phyloP scores from a whole-genome alignment of 2,888 invertebrate genomes.

The Drosophila acutilabella region DNA sequence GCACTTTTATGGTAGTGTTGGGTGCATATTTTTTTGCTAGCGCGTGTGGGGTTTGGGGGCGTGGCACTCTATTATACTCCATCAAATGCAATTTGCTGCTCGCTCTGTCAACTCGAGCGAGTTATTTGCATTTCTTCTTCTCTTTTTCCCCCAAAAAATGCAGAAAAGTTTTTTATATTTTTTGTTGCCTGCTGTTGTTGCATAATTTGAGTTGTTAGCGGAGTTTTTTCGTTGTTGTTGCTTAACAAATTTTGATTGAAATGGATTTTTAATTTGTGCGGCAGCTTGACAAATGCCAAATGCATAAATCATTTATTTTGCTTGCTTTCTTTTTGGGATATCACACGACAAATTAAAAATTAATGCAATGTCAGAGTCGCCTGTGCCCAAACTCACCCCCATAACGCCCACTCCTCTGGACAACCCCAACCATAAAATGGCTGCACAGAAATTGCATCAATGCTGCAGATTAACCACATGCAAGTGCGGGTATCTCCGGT shows the following conservation, averaged over 20 bases:
- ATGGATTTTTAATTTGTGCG: slow-evolving; percentile 66
- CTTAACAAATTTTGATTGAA: slow-evolving; percentile 44
- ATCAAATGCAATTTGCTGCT: slow-evolving; percentile 67
- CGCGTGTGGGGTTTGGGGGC: slow-evolving; percentile 6
- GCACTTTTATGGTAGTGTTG: slow-evolving; percentile 49
- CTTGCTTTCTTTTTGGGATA: slow-evolving; percentile 15
- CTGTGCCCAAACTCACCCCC: neutral
- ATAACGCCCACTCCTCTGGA: too few species aligned
- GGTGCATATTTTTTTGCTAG: neutral
- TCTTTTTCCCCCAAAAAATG: slow-evolving; percentile 22
- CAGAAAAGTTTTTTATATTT: slow-evolving; percentile 45
- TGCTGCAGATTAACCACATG: slow-evolving; percentile 41
- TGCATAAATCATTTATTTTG: slow-evolving; percentile 65
- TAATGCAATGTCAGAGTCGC: slow-evolving; percentile 55
- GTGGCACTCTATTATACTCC: slow-evolving; percentile 38
- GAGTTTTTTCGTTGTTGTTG: slow-evolving; percentile 6
- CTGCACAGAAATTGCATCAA: slow-evolving; percentile 37
- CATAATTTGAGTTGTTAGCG: slow-evolving; percentile 38
- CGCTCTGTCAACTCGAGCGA: slow-evolving; percentile 57
- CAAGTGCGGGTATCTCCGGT: slow-evolving; percentile 40
- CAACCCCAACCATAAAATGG: slow-evolving; percentile 22
- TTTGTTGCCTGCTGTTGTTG: slow-evolving; percentile 10
- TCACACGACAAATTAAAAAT: slow-evolving; percentile 69
- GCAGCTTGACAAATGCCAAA: slow-evolving; percentile 37
- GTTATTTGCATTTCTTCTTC: slow-evolving; percentile 73